Evolutionary conservation across 2,797 vertebrate species (phyloP).

Genomic region (Limnodromus scolopaceus): DNA sequence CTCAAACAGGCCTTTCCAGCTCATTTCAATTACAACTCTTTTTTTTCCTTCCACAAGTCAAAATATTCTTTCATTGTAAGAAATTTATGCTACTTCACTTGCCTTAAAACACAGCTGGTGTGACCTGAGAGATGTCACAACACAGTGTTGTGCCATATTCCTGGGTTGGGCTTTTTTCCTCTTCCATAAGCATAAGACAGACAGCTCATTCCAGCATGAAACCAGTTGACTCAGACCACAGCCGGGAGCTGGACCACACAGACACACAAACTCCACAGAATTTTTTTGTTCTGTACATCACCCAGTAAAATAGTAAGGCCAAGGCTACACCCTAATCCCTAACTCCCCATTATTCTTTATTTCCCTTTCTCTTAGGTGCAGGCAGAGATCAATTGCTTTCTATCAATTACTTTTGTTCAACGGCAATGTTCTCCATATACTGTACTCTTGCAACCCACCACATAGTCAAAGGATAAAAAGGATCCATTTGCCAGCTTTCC

Average conservation of each 20-base stretch:
- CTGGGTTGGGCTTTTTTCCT: background rate
- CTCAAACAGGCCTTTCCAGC: slow-evolving; percentile 16
- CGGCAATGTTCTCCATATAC: background rate
- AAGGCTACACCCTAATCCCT: background rate
- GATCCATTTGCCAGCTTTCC: background rate
- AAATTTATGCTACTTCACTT: background rate
- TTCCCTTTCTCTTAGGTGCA: background rate
- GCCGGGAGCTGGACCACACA: slow-evolving; percentile 38
- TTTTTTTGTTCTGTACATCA: background rate
- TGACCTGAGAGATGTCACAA: slow-evolving; percentile 14
- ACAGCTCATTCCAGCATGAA: background rate
- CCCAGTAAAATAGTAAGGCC: slow-evolving; percentile 1
- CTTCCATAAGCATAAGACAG: background rate
- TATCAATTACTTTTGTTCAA: background rate
- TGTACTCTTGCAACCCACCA: background rate
- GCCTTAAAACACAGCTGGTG: background rate
- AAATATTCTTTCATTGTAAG: background rate
- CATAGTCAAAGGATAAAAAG: background rate
- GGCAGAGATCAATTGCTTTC: background rate
- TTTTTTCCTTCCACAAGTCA: slow-evolving; percentile 8
- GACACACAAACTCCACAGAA: background rate
- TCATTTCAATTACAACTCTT: slow-evolving; percentile 7
- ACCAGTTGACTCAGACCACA: background rate
- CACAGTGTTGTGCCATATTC: background rate
- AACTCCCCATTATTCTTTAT: background rate